phyloP scores from a whole-genome alignment of 2,797 vertebrate species.

The Vireo griseus region DNA sequence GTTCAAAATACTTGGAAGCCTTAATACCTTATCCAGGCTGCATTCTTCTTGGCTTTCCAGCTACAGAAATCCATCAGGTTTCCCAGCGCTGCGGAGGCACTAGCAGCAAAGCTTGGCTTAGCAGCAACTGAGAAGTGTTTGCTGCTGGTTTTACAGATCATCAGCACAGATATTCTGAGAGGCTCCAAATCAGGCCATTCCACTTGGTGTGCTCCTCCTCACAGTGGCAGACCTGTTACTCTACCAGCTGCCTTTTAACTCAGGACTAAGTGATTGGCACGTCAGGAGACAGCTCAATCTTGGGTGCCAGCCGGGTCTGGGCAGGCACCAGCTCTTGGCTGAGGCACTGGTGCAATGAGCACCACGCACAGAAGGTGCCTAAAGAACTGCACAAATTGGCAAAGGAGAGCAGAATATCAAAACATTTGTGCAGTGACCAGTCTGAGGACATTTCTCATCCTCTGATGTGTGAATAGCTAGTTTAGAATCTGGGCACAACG shows the following conservation, averaged over 20 bases:
- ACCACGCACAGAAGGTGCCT: not conserved
- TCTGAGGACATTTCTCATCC: not conserved
- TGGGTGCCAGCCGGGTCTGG: not conserved
- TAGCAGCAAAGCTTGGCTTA: not conserved
- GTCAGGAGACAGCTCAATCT: not conserved
- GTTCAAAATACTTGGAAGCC: conserved; percentile 8
- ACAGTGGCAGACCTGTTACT: not conserved
- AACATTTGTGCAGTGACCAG: not conserved
- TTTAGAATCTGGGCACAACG: not conserved
- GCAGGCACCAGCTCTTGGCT: not conserved
- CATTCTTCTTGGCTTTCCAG: not conserved
- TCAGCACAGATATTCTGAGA: not conserved
- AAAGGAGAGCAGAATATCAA: not conserved
- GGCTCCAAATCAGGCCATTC: not conserved
- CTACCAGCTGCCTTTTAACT: not conserved
- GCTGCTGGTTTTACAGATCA: not conserved
- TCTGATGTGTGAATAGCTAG: not conserved
- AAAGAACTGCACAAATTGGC: not conserved
- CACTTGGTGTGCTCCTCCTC: not conserved
- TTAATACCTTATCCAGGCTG: not conserved
- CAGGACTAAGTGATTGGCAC: not conserved
- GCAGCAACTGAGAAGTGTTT: not conserved
- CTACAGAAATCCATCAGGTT: not conserved
- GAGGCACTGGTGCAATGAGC: not conserved
- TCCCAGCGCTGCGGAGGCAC: not conserved